Evolutionary conservation across 1,140 invertebrate genomes (phyloP), one percentile per base, ranked within the genome.

Genomic region (Leptinotarsa lineolata): DNA sequence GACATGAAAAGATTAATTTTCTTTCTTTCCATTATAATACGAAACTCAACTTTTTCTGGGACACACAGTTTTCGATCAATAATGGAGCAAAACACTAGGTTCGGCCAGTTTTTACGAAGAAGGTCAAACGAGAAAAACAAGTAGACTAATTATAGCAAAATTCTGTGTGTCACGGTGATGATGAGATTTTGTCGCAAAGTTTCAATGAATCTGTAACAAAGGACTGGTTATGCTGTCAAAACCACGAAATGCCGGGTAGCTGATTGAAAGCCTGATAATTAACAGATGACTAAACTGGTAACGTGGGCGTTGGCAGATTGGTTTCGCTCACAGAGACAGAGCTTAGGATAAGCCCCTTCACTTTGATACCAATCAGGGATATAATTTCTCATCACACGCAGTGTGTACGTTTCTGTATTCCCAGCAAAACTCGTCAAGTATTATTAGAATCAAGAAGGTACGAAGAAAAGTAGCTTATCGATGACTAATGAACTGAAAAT

Each of bases 121-220:
- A 54, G 48, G 48, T 16, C 15, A 16, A 18, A 54, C 48, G 48
- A 54, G 48, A 16, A 18, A 54, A 15, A 54, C 48, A 16, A 54
- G 48, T 54, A 15, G 48, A 54, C 48, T 54, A 54, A 54, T 54
- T 54, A 54, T 54, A 18, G n/a, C 15, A 54, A 18, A 54, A 54
- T 54, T 54, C n/a, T 54, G 48, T 54, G 6, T 54, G 48, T 39
- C 30, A 18, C 16, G 48, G n/a, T 18, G 48, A 54, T 54, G n/a
- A 13, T 54, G 48, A 54, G 48, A 54, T 54, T 54, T 54, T n/a
- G 48, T n/a, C 48, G 48, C 48, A 16, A n/a, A 54, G 13, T 16
- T 54, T 54, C 48, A 18, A 54, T 18, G 48, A 54, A 18, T 54
- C 48, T 54, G 48, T 54, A 54, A 54, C 48, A 54, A 54, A 54